phyloP scores from a whole-genome alignment of 2,888 invertebrate species.

The Cryptocheilus praepositus region DNA sequence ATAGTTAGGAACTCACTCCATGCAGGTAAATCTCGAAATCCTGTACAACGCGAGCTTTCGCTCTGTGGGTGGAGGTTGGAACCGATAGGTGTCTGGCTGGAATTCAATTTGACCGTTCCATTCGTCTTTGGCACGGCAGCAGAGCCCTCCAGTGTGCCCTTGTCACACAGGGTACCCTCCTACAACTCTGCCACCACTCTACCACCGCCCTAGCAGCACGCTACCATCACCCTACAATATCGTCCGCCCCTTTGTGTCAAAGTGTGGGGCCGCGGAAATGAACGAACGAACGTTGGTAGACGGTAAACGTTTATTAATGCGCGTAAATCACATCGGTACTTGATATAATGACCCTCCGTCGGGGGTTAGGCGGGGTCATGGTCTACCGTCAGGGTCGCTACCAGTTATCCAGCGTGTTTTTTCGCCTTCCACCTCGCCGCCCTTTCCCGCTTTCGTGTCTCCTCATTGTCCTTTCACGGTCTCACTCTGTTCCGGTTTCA shows the following conservation, averaged over 20 bases:
- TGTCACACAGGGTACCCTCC: conserved; percentile 5
- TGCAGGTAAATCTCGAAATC: conserved; percentile 31
- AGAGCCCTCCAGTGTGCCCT: conserved; percentile 28
- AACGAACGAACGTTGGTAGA: conserved; percentile 15
- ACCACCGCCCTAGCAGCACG: conserved; percentile 18
- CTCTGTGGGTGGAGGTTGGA: neutral
- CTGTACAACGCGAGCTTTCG: conserved; percentile 1
- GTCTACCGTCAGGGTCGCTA: conserved; percentile 14
- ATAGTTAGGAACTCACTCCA: neutral
- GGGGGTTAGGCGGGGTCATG: neutral
- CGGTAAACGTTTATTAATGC: conserved; percentile 66
- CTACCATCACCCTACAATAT: conserved; percentile 22
- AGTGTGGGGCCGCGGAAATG: conserved; percentile 26
- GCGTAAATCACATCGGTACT: conserved; percentile 64
- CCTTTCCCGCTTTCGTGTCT: neutral
- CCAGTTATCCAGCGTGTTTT: neutral
- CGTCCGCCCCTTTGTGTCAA: conserved; percentile 44
- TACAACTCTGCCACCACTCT: conserved; percentile 7
- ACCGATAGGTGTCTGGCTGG: conserved; percentile 56
- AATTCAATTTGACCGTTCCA: conserved; percentile 70
- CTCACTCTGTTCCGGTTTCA: neutral
- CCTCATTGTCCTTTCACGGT: neutral
- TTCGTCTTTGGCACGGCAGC: conserved; percentile 46
- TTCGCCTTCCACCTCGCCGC: neutral
- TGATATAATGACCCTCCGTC: conserved; percentile 53